Evolutionary conservation across 2,113 vertebrate species (phyloP), one percentile per base, ranked within the genome.

Genomic region (Planiliza haematocheilus): DNA sequence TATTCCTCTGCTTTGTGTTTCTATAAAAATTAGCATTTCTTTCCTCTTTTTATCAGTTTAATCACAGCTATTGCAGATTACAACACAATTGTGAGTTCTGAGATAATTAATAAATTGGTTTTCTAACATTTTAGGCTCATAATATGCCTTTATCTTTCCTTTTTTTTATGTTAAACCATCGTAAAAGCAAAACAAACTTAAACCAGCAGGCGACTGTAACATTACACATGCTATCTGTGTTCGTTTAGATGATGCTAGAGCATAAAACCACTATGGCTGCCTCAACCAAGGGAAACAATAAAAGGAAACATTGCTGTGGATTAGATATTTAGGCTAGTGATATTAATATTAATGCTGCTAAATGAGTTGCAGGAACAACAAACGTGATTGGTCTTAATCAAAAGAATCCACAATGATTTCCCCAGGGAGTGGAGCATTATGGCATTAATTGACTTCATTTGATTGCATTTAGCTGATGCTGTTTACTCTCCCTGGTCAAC

Each of bases 401-500:
- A 52, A 70, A 57, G 38, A 77, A 65, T 64, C 61, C 38, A 14
- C 55, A 18, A 7, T 81, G 76, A 86, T 86, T 85, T 88, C 79
- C 76, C 77, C n/a, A 11, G 74, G 74, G 78, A 83, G 59, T 8
- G 0, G 1, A 7, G 43, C 43, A 71, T 70, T 74, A 82, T 60
- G 67, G 66, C 59, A 67, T 79, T 86, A 88, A 87, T 77, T 68
- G 67, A 83, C 75, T 84, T 82, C 34, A 77, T 71, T 77, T 80
- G 77, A 84, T 79, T 79, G 73, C 70, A 63, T 75, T 73, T 71
- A 64, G 86, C 48, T n/a, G 52, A 74, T 73, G 68, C 30, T 65
- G 65, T 83, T 76, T 77, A 83, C 56, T 76, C 50, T 62, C 55
- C 36, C 20, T 21, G 45, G 69, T 70, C 77, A 42, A 38, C 42